Conservation (phyloP, 2,797 vertebrate species). For the Odontamblyopus lacepedii region DNA sequence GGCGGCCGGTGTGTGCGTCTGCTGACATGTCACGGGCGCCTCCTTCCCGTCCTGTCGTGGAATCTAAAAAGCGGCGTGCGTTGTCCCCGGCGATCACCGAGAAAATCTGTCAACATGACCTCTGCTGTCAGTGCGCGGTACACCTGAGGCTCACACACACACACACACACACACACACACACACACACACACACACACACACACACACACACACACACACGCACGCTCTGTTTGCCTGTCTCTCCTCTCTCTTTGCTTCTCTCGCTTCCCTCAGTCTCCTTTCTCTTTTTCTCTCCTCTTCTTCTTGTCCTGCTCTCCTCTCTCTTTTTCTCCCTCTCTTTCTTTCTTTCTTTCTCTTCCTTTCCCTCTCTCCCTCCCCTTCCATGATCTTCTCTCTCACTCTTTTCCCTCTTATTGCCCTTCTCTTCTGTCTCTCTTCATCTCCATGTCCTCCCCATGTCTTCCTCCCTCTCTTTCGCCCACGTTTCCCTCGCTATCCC, state of each 20-base stretch:
- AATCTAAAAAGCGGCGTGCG: conserved; percentile 17
- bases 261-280: too few species aligned
- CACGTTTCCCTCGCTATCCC: too few species aligned
- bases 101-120: conserved; percentile 50
- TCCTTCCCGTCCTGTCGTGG: conserved; percentile 8
- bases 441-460: too few species aligned
- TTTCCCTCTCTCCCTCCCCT: too few species aligned
- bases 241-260: neutral
- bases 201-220: neutral
- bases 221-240: neutral
- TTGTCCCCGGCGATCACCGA: conserved; percentile 8
- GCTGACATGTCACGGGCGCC: conserved; percentile 38
- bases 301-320: too few species aligned
- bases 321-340: too few species aligned
- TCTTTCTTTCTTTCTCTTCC: too few species aligned
- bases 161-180: neutral
- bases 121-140: conserved; percentile 56
- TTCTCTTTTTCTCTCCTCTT: too few species aligned
- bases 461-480: too few species aligned
- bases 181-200: neutral
- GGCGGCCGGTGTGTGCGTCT: conserved; percentile 28
- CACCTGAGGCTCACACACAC: conserved; percentile 28
- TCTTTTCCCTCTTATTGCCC: too few species aligned
- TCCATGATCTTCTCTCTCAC: too few species aligned
- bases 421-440: neutral